Evolutionary conservation across 2,797 vertebrate genomes (phyloP).

Genomic region (Bovichtus variegatus): DNA sequence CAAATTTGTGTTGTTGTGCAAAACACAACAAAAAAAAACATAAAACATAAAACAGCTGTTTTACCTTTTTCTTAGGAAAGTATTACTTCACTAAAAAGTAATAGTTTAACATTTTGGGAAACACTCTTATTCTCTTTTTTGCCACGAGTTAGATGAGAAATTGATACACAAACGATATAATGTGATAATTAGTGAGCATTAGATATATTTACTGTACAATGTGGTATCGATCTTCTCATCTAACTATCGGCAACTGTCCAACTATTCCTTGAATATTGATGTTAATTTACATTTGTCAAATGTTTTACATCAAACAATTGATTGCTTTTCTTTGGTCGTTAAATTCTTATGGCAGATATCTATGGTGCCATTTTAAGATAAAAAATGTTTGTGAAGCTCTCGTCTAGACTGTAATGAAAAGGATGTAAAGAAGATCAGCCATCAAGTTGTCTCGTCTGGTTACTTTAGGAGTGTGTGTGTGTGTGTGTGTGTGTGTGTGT

Average conservation of each 20-base stretch:
- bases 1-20: too few relatives aligned
- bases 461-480: background rate
- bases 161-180: background rate
- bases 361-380: background rate
- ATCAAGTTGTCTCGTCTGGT: slow-evolving; percentile 8
- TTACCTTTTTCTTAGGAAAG: background rate
- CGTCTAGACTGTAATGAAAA: slow-evolving; percentile 30
- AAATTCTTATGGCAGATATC: background rate
- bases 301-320: background rate
- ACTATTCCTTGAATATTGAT: background rate
- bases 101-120: background rate
- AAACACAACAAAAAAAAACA: too few relatives aligned
- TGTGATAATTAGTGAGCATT: too few relatives aligned
- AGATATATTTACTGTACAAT: background rate
- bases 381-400: background rate
- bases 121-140: background rate
- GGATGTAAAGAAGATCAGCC: slow-evolving; percentile 37
- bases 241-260: background rate
- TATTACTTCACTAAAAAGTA: too few relatives aligned
- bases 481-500: slow-evolving; percentile 21
- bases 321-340: background rate
- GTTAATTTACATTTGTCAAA: background rate
- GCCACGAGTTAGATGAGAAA: background rate
- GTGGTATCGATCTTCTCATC: background rate
- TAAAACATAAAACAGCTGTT: background rate